Evolutionary conservation across 2,113 vertebrate genomes (phyloP).

Genomic region (Nesogale talazaci): DNA sequence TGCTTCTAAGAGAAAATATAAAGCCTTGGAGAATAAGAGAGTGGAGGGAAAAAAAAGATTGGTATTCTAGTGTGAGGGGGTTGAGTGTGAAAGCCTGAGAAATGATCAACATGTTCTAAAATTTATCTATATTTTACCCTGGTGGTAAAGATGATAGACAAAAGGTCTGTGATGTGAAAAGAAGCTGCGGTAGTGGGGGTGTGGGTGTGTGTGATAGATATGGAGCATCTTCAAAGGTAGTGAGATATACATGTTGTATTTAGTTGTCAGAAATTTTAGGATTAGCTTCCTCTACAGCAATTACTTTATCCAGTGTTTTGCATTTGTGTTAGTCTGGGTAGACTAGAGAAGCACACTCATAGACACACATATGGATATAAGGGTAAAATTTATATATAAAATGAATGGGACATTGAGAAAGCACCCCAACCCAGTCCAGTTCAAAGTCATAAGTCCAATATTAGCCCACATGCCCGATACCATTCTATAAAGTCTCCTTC

Average conservation of each 20-base stretch:
- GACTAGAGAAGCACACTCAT: no score
- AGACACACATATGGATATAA: no score
- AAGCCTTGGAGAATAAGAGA: neutral
- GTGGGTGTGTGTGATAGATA: neutral
- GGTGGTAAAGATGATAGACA: neutral
- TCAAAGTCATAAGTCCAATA: no score
- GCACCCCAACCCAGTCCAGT: no score
- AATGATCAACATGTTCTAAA: neutral
- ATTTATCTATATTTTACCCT: neutral
- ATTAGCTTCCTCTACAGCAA: neutral
- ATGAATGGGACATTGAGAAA: no score
- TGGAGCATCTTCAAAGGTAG: neutral
- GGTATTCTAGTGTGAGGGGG: neutral
- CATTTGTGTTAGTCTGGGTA: no score
- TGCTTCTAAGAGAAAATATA: neutral
- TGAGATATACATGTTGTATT: neutral
- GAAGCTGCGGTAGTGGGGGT: neutral
- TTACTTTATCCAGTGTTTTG: neutral
- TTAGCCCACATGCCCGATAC: no score
- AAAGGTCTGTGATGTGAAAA: neutral
- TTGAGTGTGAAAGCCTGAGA: neutral
- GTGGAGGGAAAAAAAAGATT: no score
- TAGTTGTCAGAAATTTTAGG: neutral
- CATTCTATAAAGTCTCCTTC: no score
- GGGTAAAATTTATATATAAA: no score